phyloP scores from a whole-genome alignment of 1,140 invertebrate genomes.

The Musca vetustissima region DNA sequence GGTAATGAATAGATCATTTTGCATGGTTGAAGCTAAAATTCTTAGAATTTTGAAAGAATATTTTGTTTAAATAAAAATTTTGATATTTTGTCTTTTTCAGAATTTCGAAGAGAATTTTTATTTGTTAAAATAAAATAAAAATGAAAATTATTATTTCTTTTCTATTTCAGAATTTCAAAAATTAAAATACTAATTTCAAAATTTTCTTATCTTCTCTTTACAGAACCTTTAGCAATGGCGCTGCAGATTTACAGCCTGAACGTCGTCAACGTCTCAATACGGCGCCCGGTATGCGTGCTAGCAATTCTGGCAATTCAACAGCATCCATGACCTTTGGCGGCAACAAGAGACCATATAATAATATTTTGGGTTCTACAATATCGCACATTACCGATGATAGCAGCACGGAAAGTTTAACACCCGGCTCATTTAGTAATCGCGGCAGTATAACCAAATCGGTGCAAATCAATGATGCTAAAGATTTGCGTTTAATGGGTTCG shows the following conservation, averaged over 20 bases:
- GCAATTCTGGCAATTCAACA: constrained; percentile 27
- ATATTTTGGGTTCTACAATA: constrained; percentile 46
- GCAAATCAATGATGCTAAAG: constrained; percentile 62
- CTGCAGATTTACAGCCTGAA: constrained; percentile 45
- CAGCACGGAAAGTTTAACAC: constrained; percentile 51
- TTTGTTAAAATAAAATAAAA: no score
- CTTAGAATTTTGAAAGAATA: constrained; percentile 4
- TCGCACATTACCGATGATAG: constrained; percentile 51
- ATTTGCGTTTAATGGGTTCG: constrained; percentile 60
- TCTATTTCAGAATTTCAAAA: no score
- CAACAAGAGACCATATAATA: constrained; percentile 45
- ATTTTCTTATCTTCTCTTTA: constrained; percentile 17
- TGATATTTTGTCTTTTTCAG: no score
- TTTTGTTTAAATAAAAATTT: no score
- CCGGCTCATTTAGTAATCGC: constrained; percentile 51
- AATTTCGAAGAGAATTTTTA: no score
- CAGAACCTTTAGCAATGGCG: constrained; percentile 54
- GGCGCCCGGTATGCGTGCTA: constrained; percentile 47
- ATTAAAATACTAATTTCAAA: constrained; percentile 26
- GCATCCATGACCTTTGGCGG: constrained; percentile 4
- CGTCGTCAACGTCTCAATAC: constrained; percentile 50
- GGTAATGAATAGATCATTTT: constrained; percentile 11
- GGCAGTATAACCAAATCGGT: constrained; percentile 60
- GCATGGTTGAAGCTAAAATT: background rate
- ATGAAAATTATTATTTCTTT: no score